Conservation (phyloP, 2,113 vertebrate genomes). For the Scolopax mira region DNA sequence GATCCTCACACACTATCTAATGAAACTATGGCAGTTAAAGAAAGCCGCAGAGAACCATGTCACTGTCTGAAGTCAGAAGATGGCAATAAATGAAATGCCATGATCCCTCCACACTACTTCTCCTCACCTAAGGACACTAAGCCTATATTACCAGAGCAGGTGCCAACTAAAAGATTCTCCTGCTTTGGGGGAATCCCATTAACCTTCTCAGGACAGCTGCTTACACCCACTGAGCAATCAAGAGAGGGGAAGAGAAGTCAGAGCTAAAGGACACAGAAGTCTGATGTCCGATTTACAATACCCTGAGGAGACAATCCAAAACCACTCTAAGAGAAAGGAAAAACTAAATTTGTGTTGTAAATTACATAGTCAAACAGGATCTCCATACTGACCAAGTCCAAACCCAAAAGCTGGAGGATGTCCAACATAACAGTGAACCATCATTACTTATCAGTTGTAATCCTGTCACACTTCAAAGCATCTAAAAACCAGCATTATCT, state of each 20-base stretch:
- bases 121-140: background rate
- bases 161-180: background rate
- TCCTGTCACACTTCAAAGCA: background rate
- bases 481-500: background rate
- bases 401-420: background rate
- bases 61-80: background rate
- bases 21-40: background rate
- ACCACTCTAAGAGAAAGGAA: background rate
- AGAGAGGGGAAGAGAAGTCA: background rate
- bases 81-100: background rate
- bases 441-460: background rate
- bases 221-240: fast-evolving
- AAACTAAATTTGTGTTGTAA: background rate
- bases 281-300: background rate
- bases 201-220: background rate
- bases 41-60: background rate
- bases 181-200: background rate
- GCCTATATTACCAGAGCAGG: background rate
- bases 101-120: background rate
- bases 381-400: background rate
- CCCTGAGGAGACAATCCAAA: background rate
- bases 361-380: background rate
- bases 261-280: background rate
- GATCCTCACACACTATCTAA: background rate
- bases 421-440: background rate